Evolutionary conservation across 2,888 invertebrate species (phyloP).

Genomic region (Phragmatobia fuliginosa): DNA sequence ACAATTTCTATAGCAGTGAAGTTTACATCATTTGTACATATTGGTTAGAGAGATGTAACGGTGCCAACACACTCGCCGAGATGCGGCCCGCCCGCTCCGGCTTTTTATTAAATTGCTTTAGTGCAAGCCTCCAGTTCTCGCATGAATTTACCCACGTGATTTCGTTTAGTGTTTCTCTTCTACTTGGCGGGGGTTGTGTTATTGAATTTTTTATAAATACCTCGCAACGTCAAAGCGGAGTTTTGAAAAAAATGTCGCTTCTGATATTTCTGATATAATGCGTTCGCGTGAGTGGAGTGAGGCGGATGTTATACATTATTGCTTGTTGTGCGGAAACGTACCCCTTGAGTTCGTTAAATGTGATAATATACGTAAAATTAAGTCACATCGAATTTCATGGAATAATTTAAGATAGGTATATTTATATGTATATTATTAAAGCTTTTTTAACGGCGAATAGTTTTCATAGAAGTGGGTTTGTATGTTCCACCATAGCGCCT

Average conservation of each 20-base stretch:
- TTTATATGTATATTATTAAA: too few relatives aligned
- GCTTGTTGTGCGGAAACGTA: conserved; percentile 2
- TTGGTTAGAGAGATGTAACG: conserved; percentile 45
- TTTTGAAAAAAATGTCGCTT: conserved; percentile 27
- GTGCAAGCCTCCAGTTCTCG: conserved; percentile 44
- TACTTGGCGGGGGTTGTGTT: conserved; percentile 30
- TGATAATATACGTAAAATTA: conserved; percentile 3
- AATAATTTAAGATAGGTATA: not conserved
- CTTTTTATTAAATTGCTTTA: conserved; percentile 74
- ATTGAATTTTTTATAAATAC: conserved; percentile 39
- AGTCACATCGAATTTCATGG: not conserved
- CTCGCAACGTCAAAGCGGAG: conserved; percentile 21
- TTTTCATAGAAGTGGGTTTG: too few relatives aligned
- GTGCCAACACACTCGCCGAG: conserved; percentile 39
- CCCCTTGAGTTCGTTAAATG: not conserved
- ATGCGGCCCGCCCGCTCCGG: conserved; percentile 46
- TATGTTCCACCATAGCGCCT: too few relatives aligned
- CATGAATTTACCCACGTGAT: conserved; percentile 49
- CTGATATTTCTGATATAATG: conserved; percentile 17
- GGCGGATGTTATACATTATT: conserved; percentile 14
- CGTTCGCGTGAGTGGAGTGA: not conserved
- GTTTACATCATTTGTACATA: conserved; percentile 55
- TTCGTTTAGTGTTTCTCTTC: conserved; percentile 25
- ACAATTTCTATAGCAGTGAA: conserved; percentile 60
- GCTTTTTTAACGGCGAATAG: too few relatives aligned